Base-by-base conservation (phyloP, 35 echinoderm and acorn worm genomes). In the Holothuria glaberrima region DNA sequence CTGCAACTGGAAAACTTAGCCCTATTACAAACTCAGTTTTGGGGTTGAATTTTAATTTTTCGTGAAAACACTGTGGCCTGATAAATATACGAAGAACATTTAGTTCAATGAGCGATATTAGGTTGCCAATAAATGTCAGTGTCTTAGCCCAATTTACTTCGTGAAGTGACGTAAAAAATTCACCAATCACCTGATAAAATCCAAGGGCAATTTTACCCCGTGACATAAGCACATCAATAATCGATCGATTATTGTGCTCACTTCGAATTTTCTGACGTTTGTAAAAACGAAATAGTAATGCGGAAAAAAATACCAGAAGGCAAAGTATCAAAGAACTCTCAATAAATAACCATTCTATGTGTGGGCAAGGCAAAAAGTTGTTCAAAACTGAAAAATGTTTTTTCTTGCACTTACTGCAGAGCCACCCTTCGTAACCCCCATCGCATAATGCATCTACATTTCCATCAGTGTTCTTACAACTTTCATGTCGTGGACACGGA, bases 381-480 rank as follows among this genome's bases (percentile, higher is more conserved):
- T 76, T 50, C 7, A 88, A 41, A 48, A 85, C 70, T 21, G 83
- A 87, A 56, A 87, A 92, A 60, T 66, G 87, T 22, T 58, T 35
- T 60, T 33, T 80, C 25, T 27, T n/a, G 44, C 91, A 87, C 60
- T 78, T 75, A 17, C 66, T 60, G 54, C 82, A 87, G 21, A 87
- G 52, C 83, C 91, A 87, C 0, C 72, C 91, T 41, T 32, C 57
- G 36, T 92, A 92, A n/a, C 91, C 91, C 18, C 4, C 41, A 1
- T 32, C 25, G 27, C 83, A 92, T 17, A 29, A 58, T 4, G 41
- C 79, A 28, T 20, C 48, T 56, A 82, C 26, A n/a, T 18, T 50
- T 5, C 24, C 79, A 48, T 57, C 56, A 50, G 48, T 82, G 36
- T 82, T 82, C 21, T 20, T 24, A 18, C 79, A 82, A 60, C 79